Evolutionary conservation across 2,113 vertebrate species (phyloP).

Genomic region (Takifugu flavidus): DNA sequence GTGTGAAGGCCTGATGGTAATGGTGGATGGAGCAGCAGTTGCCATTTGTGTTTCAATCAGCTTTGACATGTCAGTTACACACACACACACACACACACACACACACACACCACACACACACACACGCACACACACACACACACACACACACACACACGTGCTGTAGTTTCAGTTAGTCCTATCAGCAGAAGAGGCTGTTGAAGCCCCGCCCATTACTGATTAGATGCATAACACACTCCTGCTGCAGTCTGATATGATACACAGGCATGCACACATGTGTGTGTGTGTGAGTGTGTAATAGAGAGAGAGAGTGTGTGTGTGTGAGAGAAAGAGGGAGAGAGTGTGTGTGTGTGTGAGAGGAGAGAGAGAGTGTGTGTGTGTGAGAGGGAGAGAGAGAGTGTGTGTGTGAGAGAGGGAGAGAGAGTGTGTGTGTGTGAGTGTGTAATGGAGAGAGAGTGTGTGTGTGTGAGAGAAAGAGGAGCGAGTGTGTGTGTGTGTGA

Average conservation of each 20-base stretch:
- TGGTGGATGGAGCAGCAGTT: not conserved
- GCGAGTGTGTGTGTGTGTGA: too few species aligned
- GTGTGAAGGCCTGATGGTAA: not conserved
- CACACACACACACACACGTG: not conserved
- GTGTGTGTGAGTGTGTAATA: conserved; percentile 35
- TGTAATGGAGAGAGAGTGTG: too few species aligned
- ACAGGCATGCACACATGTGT: too few species aligned
- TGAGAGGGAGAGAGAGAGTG: not conserved
- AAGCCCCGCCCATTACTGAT: conserved; percentile 15
- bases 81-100: too few species aligned
- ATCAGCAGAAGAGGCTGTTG: not conserved
- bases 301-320: too few species aligned
- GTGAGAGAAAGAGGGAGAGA: conserved; percentile 8
- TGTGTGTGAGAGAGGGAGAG: too few species aligned
- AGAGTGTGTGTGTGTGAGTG: too few species aligned
- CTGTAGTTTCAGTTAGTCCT: not conserved
- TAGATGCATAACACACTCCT: conserved; percentile 27
- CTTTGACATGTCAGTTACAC: not conserved
- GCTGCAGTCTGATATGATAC: too few species aligned
- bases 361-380: too few species aligned
- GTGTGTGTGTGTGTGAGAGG: too few species aligned
- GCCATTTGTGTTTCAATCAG: not conserved
- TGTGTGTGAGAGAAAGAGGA: too few species aligned
- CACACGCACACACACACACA: not conserved
- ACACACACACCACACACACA: not conserved